A percentile compares a stretch with the other conserved stretches of the same genome.
Evolutionary conservation across 2,113 vertebrate genomes (phyloP).

Genomic region (Calyptomena viridis): DNA sequence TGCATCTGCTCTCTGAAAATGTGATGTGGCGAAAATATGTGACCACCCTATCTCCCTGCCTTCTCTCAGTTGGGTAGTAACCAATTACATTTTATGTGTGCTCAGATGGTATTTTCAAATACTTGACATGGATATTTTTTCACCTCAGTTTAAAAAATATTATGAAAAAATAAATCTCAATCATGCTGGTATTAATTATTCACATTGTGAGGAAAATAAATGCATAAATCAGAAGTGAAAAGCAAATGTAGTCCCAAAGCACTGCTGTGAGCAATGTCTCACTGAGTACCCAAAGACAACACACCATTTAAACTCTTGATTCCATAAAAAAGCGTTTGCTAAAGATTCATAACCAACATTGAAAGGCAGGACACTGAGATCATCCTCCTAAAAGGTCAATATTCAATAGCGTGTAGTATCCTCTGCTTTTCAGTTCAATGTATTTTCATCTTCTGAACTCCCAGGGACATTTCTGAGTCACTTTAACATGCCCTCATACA

Average conservation of each 20-base stretch:
- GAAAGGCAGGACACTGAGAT: not conserved
- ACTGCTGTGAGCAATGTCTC: not conserved
- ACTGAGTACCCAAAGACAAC: not conserved
- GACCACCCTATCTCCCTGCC: not conserved
- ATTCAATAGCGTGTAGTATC: not conserved
- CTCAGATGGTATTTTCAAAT: not conserved
- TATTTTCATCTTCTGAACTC: not conserved
- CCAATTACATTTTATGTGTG: not conserved
- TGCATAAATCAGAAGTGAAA: not conserved
- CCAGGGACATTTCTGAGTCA: not conserved
- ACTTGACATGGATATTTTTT: not conserved
- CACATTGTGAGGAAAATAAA: not conserved
- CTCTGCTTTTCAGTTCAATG: not conserved
- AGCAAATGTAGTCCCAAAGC: not conserved
- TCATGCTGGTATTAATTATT: not conserved
- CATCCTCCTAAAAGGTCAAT: not conserved
- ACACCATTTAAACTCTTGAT: not conserved
- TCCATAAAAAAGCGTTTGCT: not conserved
- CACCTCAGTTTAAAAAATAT: not conserved
- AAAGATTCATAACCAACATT: not conserved
- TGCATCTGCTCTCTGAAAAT: not conserved
- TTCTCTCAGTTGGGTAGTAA: not conserved
- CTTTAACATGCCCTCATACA: not conserved
- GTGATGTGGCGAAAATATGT: not conserved
- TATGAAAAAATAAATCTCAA: not conserved